Conservation (phyloP, 1,140 invertebrate genomes). For the Bactericera cockerelli region DNA sequence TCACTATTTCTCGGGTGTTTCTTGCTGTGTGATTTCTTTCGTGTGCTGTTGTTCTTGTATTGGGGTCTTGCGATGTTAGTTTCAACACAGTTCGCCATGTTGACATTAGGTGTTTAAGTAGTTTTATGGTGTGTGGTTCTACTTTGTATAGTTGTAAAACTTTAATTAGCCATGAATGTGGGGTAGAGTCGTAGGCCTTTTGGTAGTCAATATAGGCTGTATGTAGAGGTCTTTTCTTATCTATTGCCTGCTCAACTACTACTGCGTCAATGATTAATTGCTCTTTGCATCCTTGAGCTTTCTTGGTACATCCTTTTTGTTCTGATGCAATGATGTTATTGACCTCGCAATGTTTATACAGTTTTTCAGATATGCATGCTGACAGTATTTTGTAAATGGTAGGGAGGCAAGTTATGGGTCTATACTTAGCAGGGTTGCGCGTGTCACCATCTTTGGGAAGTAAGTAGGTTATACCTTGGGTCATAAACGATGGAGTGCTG, state of each 20-base stretch:
- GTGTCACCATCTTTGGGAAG: constrained; percentile 17
- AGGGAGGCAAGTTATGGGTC: constrained; percentile 23
- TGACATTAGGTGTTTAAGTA: background rate
- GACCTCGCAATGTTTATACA: constrained; percentile 17
- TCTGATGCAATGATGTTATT: constrained; percentile 19
- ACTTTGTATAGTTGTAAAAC: background rate
- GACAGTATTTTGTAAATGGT: constrained; percentile 23
- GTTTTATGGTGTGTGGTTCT: background rate
- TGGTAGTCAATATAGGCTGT: constrained; percentile 17
- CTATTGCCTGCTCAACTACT: constrained; percentile 9
- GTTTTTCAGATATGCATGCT: constrained; percentile 16
- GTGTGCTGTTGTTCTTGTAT: no score
- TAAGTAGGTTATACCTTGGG: constrained; percentile 18
- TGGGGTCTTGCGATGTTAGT: background rate
- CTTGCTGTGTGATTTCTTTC: no score
- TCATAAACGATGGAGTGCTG: constrained; percentile 16
- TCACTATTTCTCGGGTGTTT: no score
- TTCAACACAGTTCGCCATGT: background rate
- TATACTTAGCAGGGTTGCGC: constrained; percentile 20
- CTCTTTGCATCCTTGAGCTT: constrained; percentile 20
- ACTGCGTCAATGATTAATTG: constrained; percentile 20
- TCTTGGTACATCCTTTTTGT: constrained; percentile 21
- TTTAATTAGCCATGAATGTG: background rate
- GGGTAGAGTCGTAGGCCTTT: constrained; percentile 15
- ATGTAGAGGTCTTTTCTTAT: background rate